Percentiles rank a stretch among this genome's conserved stretches.
Conservation (phyloP, 2,888 invertebrate species). For the Drosophila fungiperda region DNA sequence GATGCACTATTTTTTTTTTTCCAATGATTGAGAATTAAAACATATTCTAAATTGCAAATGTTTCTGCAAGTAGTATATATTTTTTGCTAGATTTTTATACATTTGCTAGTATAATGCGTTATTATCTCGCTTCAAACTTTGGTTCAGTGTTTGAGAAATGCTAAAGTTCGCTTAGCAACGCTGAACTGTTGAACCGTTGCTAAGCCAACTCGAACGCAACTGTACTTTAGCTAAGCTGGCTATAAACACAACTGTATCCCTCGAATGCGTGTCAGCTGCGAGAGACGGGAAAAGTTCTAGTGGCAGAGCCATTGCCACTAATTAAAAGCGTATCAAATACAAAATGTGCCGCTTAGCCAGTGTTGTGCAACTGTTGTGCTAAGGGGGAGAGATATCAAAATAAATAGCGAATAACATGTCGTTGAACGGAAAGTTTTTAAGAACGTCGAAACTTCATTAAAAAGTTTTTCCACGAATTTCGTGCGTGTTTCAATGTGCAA, state of each 20-base stretch:
- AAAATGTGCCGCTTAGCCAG: conserved; percentile 61
- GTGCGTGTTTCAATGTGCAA: conserved; percentile 32
- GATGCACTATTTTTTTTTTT: too few species aligned
- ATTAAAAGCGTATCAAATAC: conserved; percentile 77
- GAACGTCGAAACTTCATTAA: conserved; percentile 77
- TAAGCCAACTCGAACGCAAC: conserved; percentile 57
- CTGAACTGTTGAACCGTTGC: conserved; percentile 38
- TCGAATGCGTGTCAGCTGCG: conserved; percentile 46
- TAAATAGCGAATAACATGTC: conserved; percentile 74
- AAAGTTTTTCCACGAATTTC: conserved; percentile 60
- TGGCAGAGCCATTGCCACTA: conserved; percentile 62
- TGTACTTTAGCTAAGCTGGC: conserved; percentile 42
- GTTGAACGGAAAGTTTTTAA: conserved; percentile 65
- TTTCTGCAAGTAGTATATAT: neutral
- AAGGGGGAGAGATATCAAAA: conserved; percentile 61
- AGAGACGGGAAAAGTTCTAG: conserved; percentile 58
- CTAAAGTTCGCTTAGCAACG: conserved; percentile 8
- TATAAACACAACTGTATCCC: conserved; percentile 41
- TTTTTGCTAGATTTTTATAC: neutral
- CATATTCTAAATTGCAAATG: neutral
- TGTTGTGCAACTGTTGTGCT: conserved; percentile 35
- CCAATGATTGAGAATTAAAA: neutral
- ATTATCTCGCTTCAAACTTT: conserved; percentile 29
- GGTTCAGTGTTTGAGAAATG: conserved; percentile 17
- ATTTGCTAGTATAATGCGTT: conserved; percentile 8